phyloP scores from a whole-genome alignment of 2,113 vertebrate genomes.

The Mastomys coucha region DNA sequence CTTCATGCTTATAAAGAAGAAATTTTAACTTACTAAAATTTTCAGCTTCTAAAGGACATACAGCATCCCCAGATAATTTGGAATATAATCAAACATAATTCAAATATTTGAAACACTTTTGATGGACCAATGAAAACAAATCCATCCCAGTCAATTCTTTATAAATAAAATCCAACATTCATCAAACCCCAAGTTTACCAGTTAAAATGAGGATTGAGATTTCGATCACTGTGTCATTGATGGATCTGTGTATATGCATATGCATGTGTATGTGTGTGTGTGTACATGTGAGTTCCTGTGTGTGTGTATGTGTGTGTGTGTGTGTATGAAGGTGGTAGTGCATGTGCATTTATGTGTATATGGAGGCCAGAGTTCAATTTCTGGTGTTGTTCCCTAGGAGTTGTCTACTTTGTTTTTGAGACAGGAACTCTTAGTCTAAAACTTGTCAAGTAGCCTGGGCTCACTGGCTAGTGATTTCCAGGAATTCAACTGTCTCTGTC shows the following conservation, averaged over 20 bases:
- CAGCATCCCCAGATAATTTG: not conserved
- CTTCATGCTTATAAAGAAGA: not conserved
- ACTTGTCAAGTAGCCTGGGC: too few relatives aligned
- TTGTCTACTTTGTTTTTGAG: too few relatives aligned
- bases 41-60: not conserved
- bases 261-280: too few relatives aligned
- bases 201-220: not conserved
- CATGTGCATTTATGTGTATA: too few relatives aligned
- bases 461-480: too few relatives aligned
- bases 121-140: not conserved
- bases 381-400: too few relatives aligned
- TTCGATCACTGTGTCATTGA: not conserved
- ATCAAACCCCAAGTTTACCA: not conserved
- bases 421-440: too few relatives aligned
- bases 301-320: too few relatives aligned
- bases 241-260: not conserved
- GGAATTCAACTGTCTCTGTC: too few relatives aligned
- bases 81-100: not conserved
- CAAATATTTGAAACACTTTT: not conserved
- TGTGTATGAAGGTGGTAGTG: too few relatives aligned
- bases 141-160: not conserved
- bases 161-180: not conserved
- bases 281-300: too few relatives aligned
- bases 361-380: too few relatives aligned
- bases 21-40: not conserved